Evolutionary conservation across 2,113 vertebrate genomes (phyloP).

Genomic region (Melanotaenia duboulayi): DNA sequence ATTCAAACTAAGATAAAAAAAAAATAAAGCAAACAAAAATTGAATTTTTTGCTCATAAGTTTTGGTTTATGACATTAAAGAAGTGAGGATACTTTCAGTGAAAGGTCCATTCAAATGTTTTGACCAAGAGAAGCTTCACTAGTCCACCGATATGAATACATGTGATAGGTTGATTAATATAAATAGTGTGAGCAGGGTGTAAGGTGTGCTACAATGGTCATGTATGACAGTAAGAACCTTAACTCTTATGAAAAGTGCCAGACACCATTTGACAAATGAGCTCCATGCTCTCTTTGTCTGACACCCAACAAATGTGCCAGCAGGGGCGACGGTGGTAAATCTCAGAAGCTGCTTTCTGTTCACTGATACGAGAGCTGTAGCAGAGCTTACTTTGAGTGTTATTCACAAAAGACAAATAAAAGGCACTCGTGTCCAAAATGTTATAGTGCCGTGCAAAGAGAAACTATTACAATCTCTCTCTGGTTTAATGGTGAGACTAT

Average conservation of each 20-base stretch:
- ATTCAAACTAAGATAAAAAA: conserved; percentile 82
- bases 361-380: conserved; percentile 4
- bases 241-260: conserved; percentile 56
- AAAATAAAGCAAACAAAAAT: conserved; percentile 44
- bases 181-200: conserved; percentile 40
- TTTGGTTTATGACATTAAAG: conserved; percentile 92
- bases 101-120: conserved; percentile 50
- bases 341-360: conserved; percentile 42
- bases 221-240: conserved; percentile 54
- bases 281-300: conserved; percentile 59
- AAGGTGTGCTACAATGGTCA: conserved; percentile 60
- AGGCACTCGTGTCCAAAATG: conserved; percentile 71
- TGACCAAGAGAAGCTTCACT: conserved; percentile 20
- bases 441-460: conserved; percentile 60
- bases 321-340: conserved; percentile 38
- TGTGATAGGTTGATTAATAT: conserved; percentile 33
- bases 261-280: conserved; percentile 66
- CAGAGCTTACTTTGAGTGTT: conserved; percentile 51
- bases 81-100: conserved; percentile 73
- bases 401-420: conserved; percentile 63
- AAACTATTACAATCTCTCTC: conserved; percentile 44
- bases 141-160: conserved; percentile 23
- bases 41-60: conserved; percentile 84
- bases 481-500: conserved; percentile 22
- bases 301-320: conserved; percentile 57